phyloP scores from a whole-genome alignment of 1,140 invertebrate species.

The Augochlora pura region DNA sequence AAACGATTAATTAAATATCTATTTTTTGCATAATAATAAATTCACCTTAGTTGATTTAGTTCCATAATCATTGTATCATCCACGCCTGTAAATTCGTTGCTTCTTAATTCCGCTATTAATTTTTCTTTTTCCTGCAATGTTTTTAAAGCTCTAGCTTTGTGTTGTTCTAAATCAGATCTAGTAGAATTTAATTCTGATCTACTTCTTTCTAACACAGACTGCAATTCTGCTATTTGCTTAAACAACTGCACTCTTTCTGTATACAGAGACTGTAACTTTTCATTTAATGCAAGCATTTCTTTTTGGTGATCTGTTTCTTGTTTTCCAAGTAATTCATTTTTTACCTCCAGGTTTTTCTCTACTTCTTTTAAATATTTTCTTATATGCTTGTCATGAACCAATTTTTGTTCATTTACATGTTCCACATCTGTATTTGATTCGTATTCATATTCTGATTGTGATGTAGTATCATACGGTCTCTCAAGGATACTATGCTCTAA shows the following conservation, averaged over 20 bases:
- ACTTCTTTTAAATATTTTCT: slow-evolving; percentile 49
- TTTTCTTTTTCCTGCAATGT: slow-evolving; percentile 90
- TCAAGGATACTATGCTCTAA: not conserved
- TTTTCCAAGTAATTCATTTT: slow-evolving; percentile 66
- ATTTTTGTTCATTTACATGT: slow-evolving; percentile 20
- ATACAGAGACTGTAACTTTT: slow-evolving; percentile 70
- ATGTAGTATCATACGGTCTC: not conserved
- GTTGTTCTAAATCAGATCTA: slow-evolving; percentile 85
- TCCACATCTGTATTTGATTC: slow-evolving; percentile 7
- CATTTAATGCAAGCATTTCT: slow-evolving; percentile 70
- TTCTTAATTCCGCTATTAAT: slow-evolving; percentile 85
- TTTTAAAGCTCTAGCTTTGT: slow-evolving; percentile 86
- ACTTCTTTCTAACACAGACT: slow-evolving; percentile 80
- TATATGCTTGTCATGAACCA: slow-evolving; percentile 37
- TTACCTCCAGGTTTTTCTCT: slow-evolving; percentile 64
- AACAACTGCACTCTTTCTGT: slow-evolving; percentile 68
- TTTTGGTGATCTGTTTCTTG: slow-evolving; percentile 73
- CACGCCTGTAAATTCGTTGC: slow-evolving; percentile 66
- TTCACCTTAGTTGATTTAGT: slow-evolving; percentile 79
- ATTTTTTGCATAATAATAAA: slow-evolving; percentile 3
- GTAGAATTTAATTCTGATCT: slow-evolving; percentile 82
- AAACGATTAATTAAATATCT: slow-evolving; percentile 2
- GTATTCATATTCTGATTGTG: slow-evolving; percentile 21
- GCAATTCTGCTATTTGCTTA: slow-evolving; percentile 75
- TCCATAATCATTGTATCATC: slow-evolving; percentile 77